Base-by-base conservation (phyloP, 2,113 vertebrate species). In the Bubo scandiacus region DNA sequence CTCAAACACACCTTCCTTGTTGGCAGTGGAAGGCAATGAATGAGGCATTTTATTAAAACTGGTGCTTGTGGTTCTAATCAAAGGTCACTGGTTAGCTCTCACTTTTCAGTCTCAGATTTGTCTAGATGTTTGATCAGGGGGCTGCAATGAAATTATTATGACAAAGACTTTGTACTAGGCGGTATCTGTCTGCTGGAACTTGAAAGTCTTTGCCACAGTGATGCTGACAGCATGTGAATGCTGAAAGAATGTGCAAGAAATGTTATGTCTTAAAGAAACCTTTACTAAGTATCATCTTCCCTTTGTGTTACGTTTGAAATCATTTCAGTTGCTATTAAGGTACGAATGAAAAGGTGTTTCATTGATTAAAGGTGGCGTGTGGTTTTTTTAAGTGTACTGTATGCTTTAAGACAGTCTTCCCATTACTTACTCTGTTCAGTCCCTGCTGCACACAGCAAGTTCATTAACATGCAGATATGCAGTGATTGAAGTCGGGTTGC, bases 401-500 rank as follows among this genome's bases (percentile, higher is more conserved):
- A 89, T 95, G 95, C 96, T 94, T 97, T 97, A 97, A 98, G 96
- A 97, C 94, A 93, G 90, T 95, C 84, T 97, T 97, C 89, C 70
- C 88, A 92, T 96, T 97, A 96, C 94, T 97, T 96, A 85, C 96
- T 89, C 77, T 90, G 75, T 81, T 98, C 94, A 91, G 96, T 96
- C 86, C 83, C 96, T 97, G 97, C 97, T 97, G 97, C 97, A 97
- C 95, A 94, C 95, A 96, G 98, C 96, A 96, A 98, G 97, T 98
- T 98, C 98, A 98, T 98, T 98, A 98, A 97, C 98, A 98, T 98
- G 98, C 97, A 98, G 98, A 98, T 98, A 98, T 97, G 97, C 97
- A 96, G 97, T 97, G 98, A 98, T 98, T 98, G 98, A 98, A 98
- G 98, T 98, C 94, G 83, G 98, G 96, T 96, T 94, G 96, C 98